Evolutionary conservation across 2,113 vertebrate species (phyloP).

Genomic region (Pseudopipra pipra): DNA sequence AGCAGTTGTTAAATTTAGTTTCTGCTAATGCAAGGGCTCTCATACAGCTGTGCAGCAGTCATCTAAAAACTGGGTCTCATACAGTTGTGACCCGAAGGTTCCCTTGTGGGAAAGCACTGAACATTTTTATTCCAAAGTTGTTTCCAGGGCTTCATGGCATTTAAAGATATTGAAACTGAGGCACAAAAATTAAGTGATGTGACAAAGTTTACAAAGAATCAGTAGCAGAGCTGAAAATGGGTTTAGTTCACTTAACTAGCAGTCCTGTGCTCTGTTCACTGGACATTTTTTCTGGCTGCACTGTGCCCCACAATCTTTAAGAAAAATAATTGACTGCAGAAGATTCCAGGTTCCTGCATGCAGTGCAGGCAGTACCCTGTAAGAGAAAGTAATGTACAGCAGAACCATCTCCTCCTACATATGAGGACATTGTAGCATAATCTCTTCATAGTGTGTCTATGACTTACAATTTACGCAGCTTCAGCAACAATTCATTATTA

Average conservation of each 20-base stretch:
- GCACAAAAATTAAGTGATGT: background rate
- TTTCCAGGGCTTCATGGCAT: background rate
- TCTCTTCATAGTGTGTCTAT: background rate
- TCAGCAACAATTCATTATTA: background rate
- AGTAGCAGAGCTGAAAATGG: background rate
- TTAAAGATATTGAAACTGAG: background rate
- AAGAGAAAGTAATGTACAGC: fast-evolving
- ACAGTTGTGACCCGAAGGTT: background rate
- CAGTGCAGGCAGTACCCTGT: background rate
- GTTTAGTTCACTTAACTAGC: background rate
- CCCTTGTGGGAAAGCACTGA: background rate
- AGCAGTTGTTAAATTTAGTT: constrained; percentile 8
- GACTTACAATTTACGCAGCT: background rate
- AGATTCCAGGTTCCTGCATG: background rate
- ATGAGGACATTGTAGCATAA: background rate
- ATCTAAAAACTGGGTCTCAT: background rate
- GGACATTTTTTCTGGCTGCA: background rate
- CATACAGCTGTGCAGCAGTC: background rate
- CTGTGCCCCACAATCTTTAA: background rate
- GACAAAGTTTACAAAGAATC: background rate
- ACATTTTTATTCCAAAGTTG: background rate
- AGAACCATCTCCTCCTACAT: background rate
- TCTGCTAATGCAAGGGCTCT: background rate
- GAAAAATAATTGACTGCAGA: background rate
- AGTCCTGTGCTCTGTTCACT: background rate